Evolutionary conservation across 2,113 vertebrate species (phyloP).

Genomic region (Eolophus roseicapilla): DNA sequence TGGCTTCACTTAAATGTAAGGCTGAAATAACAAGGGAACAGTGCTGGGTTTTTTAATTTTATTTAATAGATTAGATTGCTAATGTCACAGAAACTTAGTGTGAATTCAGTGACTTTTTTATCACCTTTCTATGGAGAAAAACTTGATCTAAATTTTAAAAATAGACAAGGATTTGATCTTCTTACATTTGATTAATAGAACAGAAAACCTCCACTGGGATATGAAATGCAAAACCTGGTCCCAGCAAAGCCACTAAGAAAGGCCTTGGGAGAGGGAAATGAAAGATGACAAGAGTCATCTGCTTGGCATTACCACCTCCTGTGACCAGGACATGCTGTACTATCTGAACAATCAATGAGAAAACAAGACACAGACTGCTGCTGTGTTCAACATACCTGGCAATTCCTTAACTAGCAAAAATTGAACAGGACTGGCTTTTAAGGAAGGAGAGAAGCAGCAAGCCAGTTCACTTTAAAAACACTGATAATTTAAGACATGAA

Average conservation of each 20-base stretch:
- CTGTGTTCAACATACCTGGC: not conserved
- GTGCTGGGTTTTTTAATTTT: fast-evolving
- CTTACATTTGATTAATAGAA: not conserved
- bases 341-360: not conserved
- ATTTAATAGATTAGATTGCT: not conserved
- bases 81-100: not conserved
- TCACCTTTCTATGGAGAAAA: not conserved
- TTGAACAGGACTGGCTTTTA: not conserved
- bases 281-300: not conserved
- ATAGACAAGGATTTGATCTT: not conserved
- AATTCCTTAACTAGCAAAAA: not conserved
- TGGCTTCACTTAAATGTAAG: not conserved
- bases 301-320: not conserved
- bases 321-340: not conserved
- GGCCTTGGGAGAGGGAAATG: not conserved
- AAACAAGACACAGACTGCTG: not conserved
- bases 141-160: not conserved
- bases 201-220: not conserved
- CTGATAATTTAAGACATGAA: not conserved
- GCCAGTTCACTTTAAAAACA: not conserved
- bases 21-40: not conserved
- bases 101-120: not conserved
- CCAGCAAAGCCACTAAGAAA: not conserved
- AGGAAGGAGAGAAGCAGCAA: not conserved
- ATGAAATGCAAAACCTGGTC: not conserved